phyloP scores from a whole-genome alignment of 92 coral and sea anemone genomes.

The Pocillopora meandrina region DNA sequence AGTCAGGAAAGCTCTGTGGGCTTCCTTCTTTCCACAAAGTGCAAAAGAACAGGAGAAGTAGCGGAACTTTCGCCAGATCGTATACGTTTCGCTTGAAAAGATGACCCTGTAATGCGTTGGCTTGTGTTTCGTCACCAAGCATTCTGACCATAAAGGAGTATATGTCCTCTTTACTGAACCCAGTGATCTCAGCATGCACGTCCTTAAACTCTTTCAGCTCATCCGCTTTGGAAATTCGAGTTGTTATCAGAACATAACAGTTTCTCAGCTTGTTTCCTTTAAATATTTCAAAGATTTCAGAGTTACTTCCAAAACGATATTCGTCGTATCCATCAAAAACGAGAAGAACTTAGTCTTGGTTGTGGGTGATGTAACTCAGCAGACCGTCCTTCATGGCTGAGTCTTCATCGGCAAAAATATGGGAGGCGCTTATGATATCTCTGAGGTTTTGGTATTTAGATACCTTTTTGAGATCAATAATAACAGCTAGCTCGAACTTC shows the following conservation, averaged over 20 bases:
- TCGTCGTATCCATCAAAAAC: conserved; percentile 33
- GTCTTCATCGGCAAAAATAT: conserved; percentile 20
- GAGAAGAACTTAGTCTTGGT: not conserved
- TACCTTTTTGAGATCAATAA: not conserved
- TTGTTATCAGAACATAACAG: too few species aligned
- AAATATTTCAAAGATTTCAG: conserved; percentile 23
- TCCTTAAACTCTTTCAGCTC: too few species aligned
- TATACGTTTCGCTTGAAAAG: not conserved
- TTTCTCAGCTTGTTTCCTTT: conserved; percentile 7
- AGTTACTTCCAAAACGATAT: not conserved
- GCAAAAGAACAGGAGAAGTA: conserved; percentile 32
- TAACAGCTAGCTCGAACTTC: not conserved
- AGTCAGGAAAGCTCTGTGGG: not conserved
- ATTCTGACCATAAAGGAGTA: not conserved
- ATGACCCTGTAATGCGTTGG: not conserved
- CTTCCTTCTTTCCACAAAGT: conserved; percentile 25
- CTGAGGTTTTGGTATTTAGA: not conserved
- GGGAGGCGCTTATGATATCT: not conserved
- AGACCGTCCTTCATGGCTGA: not conserved
- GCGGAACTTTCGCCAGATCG: conserved; percentile 22
- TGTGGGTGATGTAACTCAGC: not conserved
- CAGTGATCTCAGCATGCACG: too few species aligned
- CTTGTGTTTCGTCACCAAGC: not conserved
- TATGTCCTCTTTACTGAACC: not conserved
- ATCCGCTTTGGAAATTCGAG: too few species aligned